Base-by-base conservation (phyloP, 2,888 invertebrate genomes). In the Bursaphelenchus okinawaensis region DNA sequence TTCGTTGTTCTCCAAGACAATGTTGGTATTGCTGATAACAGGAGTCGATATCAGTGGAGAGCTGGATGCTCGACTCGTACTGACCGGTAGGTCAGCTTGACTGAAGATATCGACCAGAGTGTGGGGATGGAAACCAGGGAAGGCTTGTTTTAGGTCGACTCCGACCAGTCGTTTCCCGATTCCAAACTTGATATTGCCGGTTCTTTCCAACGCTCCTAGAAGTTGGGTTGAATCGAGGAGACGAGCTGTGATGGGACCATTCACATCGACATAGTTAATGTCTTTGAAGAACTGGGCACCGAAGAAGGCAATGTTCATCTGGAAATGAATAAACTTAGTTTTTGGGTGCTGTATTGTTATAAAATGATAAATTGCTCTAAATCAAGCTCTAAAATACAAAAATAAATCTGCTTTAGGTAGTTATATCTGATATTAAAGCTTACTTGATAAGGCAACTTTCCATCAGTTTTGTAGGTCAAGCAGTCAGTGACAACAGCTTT, bases 221-320 rank as follows among this genome's bases (percentile, higher is more conserved):
- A 70, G 65, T 62, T 73, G 76, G 19, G 68, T 55, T 7, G 70
- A 67, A 31, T 73, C 75, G n/a, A 73, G 52, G 4, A 67, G 66
- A 26, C 73, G 72, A 9, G 73, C 68, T 28, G 29, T 55, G 29
- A 72, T 58, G 23, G 60, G 60, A 6, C 60, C 60, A 29, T 59
- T 59, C 28, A 59, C 60, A 7, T 59, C 60, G 7, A 59, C 50
- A 20, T 54, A 59, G 28, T 59, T 59, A 9, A 59, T 20, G 50
- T 59, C 60, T 8, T 70, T 63, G 65, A 73, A 73, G 56, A 73
- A 73, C 20, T 59, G 29, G 16, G 61, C 63, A 6, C 73, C 73
- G 22, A 73, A 60, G 51, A 76, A 66, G 24, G 71, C 73, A 19
- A 73, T 22, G 51, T 72, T 75, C 52, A 72, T 56, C 73, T 72